These are phyloP conservation scores for Melanchra persicariae DNA, from an alignment of 2,888 invertebrate species.

Conservation along the genomic window DNA sequence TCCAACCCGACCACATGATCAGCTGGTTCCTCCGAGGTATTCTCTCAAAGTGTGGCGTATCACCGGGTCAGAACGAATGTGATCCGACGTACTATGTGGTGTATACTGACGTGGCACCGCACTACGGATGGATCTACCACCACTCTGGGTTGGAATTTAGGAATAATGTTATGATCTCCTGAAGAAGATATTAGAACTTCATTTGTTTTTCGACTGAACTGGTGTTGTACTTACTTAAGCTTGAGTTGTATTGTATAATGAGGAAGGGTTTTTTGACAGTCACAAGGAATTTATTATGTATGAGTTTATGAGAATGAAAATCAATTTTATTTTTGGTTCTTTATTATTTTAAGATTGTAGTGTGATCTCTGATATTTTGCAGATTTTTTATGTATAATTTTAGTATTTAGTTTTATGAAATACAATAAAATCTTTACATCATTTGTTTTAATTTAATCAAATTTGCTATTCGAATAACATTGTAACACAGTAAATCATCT, in stretches of 20 bases:
- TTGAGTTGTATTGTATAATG: neutral
- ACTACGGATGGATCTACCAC: constrained; percentile 85
- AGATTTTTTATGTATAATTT: neutral
- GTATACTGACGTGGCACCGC: constrained; percentile 84
- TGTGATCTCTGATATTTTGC: constrained; percentile 22
- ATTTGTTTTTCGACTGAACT: constrained; percentile 14
- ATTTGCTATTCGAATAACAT: neutral
- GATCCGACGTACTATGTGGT: constrained; percentile 82
- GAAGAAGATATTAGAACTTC: neutral
- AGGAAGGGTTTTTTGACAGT: neutral
- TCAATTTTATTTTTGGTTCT: neutral
- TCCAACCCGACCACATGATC: constrained; percentile 80
- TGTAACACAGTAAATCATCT: neutral
- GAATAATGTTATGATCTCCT: constrained; percentile 68
- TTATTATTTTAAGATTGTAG: constrained; percentile 1
- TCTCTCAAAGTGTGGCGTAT: constrained; percentile 83
- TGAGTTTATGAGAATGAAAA: neutral
- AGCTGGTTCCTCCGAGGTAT: constrained; percentile 86
- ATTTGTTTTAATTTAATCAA: too few relatives aligned
- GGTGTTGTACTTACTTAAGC: neutral
- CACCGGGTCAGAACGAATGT: constrained; percentile 73
- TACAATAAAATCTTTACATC: neutral
- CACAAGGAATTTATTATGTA: constrained; percentile 9
- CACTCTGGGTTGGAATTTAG: constrained; percentile 79
- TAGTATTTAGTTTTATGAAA: neutral